These are phyloP conservation scores for Erethizon dorsatum DNA, from an alignment of 2,797 vertebrate genomes.

Conservation along the genomic window DNA sequence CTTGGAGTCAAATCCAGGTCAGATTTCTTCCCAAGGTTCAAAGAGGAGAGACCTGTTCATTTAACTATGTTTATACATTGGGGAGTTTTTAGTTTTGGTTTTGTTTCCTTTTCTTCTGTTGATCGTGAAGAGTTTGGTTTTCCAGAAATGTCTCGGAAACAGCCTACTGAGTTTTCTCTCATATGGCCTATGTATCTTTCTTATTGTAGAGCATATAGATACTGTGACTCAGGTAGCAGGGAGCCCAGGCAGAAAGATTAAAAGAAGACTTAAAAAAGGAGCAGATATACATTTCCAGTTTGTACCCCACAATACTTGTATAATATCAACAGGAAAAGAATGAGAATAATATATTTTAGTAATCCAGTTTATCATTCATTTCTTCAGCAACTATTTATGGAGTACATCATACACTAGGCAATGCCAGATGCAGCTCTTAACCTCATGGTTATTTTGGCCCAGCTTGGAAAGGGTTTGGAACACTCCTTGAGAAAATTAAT, in stretches of 20 bases:
- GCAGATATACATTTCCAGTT: not conserved
- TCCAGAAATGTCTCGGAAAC: constrained; percentile 29
- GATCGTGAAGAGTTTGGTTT: constrained; percentile 40
- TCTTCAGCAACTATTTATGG: not conserved
- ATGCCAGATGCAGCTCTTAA: not conserved
- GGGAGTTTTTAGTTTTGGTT: not conserved
- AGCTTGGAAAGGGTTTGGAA: not conserved
- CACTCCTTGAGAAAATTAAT: not conserved
- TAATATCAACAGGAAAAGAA: not conserved
- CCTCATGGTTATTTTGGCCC: not conserved
- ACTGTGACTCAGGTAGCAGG: not conserved
- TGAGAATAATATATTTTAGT: not conserved
- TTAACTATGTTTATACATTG: not conserved
- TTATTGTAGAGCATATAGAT: not conserved
- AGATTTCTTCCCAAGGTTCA: not conserved
- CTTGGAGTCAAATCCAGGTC: not conserved
- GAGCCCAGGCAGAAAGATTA: not conserved
- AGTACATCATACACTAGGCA: not conserved
- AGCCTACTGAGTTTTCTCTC: constrained; percentile 22
- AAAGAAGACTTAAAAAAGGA: not conserved
- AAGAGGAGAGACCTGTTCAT: not conserved
- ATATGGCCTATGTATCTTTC: not conserved
- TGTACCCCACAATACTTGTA: not conserved
- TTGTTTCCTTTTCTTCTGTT: constrained; percentile 17
- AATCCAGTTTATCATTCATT: not conserved